phyloP scores from a whole-genome alignment of 2,888 invertebrate species.

The Tuta absoluta region DNA sequence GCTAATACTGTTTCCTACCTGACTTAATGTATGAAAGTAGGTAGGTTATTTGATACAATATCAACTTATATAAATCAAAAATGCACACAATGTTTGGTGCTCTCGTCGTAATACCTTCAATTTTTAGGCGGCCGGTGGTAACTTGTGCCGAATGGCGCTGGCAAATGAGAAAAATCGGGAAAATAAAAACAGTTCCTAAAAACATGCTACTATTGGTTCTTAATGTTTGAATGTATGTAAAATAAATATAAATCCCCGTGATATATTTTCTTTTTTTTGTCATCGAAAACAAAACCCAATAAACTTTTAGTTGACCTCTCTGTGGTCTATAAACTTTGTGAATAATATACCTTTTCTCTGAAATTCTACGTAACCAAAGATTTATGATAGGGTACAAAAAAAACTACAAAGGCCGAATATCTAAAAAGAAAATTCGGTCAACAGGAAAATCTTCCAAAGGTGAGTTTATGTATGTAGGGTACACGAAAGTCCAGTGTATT shows the following conservation, averaged over 20 bases:
- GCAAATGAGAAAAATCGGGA: slow-evolving; percentile 78
- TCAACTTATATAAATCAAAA: background rate
- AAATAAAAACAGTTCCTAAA: slow-evolving; percentile 70
- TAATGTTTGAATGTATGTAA: too few species aligned
- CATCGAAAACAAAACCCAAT: too few species aligned
- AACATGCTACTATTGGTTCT: background rate
- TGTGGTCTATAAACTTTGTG: slow-evolving; percentile 24
- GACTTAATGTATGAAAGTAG: background rate
- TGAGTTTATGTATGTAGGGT: background rate
- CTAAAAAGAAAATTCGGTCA: slow-evolving; percentile 7
- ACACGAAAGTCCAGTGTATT: background rate
- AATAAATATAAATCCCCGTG: too few species aligned
- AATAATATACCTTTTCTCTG: slow-evolving; percentile 25
- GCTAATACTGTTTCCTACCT: background rate
- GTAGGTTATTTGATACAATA: too few species aligned
- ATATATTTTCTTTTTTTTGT: too few species aligned
- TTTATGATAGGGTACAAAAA: too few species aligned
- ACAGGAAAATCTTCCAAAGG: background rate
- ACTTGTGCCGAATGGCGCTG: slow-evolving; percentile 72
- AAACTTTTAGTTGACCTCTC: too few species aligned
- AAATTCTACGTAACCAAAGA: too few species aligned
- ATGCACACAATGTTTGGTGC: background rate
- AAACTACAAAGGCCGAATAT: too few species aligned
- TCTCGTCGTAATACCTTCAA: slow-evolving; percentile 45
- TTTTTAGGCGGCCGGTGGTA: slow-evolving; percentile 60